A percentile compares a stretch with the other conserved stretches of the same genome.
These are phyloP conservation scores for Clamator glandarius DNA, from an alignment of 2,797 vertebrate species.

Conservation along the genomic window DNA sequence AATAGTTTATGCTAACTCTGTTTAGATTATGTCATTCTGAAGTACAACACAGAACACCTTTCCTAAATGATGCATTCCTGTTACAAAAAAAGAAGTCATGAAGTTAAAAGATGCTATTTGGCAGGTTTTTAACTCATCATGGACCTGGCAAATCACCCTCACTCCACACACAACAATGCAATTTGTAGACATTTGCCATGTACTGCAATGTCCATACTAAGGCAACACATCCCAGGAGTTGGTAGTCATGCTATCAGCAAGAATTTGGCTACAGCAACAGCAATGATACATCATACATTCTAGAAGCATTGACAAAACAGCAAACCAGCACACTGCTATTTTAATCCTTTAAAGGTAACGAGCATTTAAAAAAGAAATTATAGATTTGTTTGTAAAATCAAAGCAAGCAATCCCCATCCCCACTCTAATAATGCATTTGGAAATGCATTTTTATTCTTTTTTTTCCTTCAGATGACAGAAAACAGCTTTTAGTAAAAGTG, in stretches of 20 bases:
- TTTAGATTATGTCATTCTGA: neutral
- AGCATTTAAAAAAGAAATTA: neutral
- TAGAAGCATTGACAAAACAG: slow-evolving; percentile 62
- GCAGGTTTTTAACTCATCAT: neutral
- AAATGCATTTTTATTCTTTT: too few relatives aligned
- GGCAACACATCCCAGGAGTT: slow-evolving; percentile 69
- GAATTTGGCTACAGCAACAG: slow-evolving; percentile 75
- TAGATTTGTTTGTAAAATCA: neutral
- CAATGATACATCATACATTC: slow-evolving; percentile 77
- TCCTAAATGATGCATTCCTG: neutral
- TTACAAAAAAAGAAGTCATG: neutral
- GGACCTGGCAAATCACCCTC: neutral
- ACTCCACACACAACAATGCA: neutral
- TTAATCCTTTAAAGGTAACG: slow-evolving; percentile 64
- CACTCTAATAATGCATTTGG: neutral
- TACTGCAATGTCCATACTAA: slow-evolving; percentile 75
- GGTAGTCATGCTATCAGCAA: slow-evolving; percentile 75
- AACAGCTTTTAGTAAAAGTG: neutral
- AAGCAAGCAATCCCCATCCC: neutral
- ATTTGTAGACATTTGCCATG: slow-evolving; percentile 55
- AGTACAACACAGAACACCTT: neutral
- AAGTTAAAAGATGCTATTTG: neutral
- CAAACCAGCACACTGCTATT: slow-evolving; percentile 70
- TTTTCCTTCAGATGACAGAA: neutral
- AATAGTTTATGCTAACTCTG: neutral